Base-by-base conservation (phyloP, 2,113 vertebrate genomes). In the Crotalus viridis region DNA sequence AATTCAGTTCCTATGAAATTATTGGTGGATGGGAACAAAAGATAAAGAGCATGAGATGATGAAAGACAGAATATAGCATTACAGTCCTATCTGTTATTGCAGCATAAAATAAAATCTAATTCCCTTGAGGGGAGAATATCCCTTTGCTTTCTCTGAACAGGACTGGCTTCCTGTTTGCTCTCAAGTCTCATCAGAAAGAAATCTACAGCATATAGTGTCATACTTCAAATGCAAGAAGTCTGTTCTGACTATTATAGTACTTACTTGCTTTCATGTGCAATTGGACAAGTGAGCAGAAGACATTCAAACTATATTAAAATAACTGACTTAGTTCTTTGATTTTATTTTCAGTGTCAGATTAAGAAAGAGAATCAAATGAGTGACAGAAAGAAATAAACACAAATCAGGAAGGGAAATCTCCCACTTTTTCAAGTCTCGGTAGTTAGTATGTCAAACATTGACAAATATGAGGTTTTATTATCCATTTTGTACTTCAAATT, bases 361-460 rank as follows among this genome's bases (percentile, higher is more conserved):
- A 54, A 51, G 22, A 46, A 87, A 54, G 22, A 13, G 28, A 87
- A 22, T 54, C 13, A 33, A 15, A 69, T 17, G 48, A 39, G 57
- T 92, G 26, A 69, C 91, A 69, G 57, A 69, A 92, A 88, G 10
- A 88, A 54, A 48, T 54, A 88, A 88, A 88, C 87, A 88, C 26
- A 92, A n/a, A 51, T 69, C 56, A 91, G 22, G 28, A 22, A 88
- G 10, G 26, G 39, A 69, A 54, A 8, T 39, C 3, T 59, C 52
- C 46, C 48, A 52, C 39, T 86, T 54, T 8, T 74, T 19, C 10
- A 74, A 74, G 33, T 81, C 5, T 54, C 81, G 7, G 69, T 33
- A 56, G 52, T 59, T 81, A 22, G 10, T 10, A 43, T 74, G 43
- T 92, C 13, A 56, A 81, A 89, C 39, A 3, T 56, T 56, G 61